phyloP scores from a whole-genome alignment of 2,888 invertebrate genomes.

The Ennomos quercinarius region DNA sequence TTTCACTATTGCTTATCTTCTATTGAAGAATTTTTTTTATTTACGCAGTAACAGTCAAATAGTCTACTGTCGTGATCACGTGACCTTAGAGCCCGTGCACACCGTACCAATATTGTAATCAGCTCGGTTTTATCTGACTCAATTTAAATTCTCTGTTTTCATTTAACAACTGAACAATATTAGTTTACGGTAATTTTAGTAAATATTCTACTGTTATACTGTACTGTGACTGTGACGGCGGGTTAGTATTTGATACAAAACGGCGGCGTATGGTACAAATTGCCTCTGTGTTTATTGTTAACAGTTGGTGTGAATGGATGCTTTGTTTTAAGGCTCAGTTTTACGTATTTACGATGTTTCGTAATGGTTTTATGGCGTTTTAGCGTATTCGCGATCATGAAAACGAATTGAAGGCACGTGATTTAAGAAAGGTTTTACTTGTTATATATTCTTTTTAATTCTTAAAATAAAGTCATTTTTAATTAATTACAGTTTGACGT shows the following conservation, averaged over 20 bases:
- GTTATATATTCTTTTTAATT: not conserved
- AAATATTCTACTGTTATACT: slow-evolving; percentile 5
- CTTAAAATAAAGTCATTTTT: not conserved
- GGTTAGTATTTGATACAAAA: slow-evolving; percentile 36
- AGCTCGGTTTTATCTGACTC: too few relatives aligned
- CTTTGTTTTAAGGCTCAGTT: slow-evolving; percentile 31
- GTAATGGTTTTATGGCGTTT: slow-evolving; percentile 21
- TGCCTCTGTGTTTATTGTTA: slow-evolving; percentile 39
- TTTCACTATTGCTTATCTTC: too few relatives aligned
- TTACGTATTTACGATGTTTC: slow-evolving; percentile 31
- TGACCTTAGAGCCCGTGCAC: too few relatives aligned
- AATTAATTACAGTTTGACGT: too few relatives aligned
- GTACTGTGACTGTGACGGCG: slow-evolving; percentile 1
- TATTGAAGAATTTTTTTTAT: too few relatives aligned
- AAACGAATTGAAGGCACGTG: slow-evolving; percentile 18
- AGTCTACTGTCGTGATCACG: too few relatives aligned
- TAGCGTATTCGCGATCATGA: slow-evolving; percentile 12
- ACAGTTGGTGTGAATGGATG: slow-evolving; percentile 39
- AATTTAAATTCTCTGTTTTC: too few relatives aligned
- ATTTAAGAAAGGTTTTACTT: not conserved
- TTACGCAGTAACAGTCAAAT: too few relatives aligned
- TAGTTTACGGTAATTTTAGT: too few relatives aligned
- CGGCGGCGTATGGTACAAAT: slow-evolving; percentile 39
- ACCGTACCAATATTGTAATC: too few relatives aligned
- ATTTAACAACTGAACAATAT: too few relatives aligned